phyloP scores from a whole-genome alignment of 2,113 vertebrate genomes.

The Paramisgurnus dabryanus region DNA sequence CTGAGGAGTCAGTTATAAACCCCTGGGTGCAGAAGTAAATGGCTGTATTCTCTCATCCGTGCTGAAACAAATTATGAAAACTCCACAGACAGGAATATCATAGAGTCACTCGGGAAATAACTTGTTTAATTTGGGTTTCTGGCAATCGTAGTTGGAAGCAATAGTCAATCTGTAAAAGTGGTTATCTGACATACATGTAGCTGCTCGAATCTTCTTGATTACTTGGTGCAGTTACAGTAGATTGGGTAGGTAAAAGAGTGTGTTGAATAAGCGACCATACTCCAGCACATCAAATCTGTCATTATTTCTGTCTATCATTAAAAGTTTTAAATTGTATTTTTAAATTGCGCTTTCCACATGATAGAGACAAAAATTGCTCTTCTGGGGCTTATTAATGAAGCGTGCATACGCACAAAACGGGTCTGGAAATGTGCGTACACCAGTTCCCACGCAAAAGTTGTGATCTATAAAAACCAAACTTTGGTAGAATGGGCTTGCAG shows the following conservation, averaged over 20 bases:
- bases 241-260: neutral
- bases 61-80: conserved; percentile 44
- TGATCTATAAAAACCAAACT: too few species aligned
- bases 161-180: conserved; percentile 11
- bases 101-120: conserved; percentile 17
- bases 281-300: neutral
- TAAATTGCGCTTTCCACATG: too few species aligned
- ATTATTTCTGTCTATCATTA: neutral
- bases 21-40: conserved; percentile 38
- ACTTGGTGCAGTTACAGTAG: neutral
- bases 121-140: conserved; percentile 26
- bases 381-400: too few species aligned
- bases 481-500: too few species aligned
- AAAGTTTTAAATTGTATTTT: neutral
- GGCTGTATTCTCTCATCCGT: conserved; percentile 35
- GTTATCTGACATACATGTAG: neutral
- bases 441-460: too few species aligned
- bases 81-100: conserved; percentile 39
- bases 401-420: too few species aligned
- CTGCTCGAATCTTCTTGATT: neutral
- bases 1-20: conserved; percentile 41
- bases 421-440: too few species aligned
- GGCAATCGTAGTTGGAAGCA: conserved; percentile 11
- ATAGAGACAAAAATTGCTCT: too few species aligned
- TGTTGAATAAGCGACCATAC: conserved; percentile 2